Conservation (phyloP, 2,888 invertebrate species). For the Phortica magna region DNA sequence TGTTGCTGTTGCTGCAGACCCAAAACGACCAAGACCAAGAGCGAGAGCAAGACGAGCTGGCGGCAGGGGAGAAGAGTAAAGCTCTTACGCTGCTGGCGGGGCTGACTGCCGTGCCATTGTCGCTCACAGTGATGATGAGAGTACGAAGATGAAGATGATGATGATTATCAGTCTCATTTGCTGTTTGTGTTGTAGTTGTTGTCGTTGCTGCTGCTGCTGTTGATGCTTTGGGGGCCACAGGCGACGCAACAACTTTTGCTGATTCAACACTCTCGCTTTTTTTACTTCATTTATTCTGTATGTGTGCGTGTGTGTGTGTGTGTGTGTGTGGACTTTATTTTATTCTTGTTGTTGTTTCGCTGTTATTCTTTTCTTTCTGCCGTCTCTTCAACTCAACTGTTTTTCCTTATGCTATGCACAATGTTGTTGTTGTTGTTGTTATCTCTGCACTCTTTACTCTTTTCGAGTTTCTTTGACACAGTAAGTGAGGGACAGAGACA, state of each 20-base stretch:
- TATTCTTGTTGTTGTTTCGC: conserved; percentile 23
- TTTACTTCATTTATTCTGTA: conserved; percentile 35
- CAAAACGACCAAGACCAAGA: background rate
- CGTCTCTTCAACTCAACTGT: background rate
- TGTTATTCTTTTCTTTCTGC: conserved; percentile 38
- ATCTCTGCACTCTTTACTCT: background rate
- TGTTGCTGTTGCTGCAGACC: conserved; percentile 15
- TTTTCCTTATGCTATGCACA: conserved; percentile 9
- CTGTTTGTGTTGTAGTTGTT: conserved; percentile 39
- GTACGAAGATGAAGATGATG: conserved; percentile 27
- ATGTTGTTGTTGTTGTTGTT: conserved; percentile 32
- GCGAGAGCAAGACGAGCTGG: conserved; percentile 14
- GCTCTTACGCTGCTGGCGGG: conserved; percentile 16
- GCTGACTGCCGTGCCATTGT: background rate
- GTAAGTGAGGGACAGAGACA: background rate
- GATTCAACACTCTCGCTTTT: conserved; percentile 64
- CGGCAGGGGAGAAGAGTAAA: conserved; percentile 4
- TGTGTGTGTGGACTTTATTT: conserved; percentile 29
- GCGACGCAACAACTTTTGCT: conserved; percentile 54
- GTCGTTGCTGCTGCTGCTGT: conserved; percentile 38
- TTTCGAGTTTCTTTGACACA: too few species aligned
- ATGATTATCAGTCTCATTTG: conserved; percentile 47
- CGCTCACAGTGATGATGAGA: background rate
- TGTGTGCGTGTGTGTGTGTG: conserved; percentile 10
- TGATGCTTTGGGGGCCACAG: conserved; percentile 35